Evolutionary conservation across 2,888 invertebrate genomes (phyloP), one percentile per base, ranked within the genome.

Genomic region (Conus canariensis): DNA sequence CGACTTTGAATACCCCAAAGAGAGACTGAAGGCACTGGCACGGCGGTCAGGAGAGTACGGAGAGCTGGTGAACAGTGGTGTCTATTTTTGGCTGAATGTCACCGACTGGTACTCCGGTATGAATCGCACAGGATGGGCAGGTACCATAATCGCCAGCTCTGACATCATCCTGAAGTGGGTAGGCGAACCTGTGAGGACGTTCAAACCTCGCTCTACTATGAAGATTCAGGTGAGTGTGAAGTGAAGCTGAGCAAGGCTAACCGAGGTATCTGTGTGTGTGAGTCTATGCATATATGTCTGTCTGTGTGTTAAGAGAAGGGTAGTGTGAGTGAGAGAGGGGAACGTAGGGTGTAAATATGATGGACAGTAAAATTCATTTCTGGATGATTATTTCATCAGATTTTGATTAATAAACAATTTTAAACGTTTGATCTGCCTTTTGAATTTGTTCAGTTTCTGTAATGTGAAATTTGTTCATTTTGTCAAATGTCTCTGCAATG

Each of bases 161-260:
- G 98, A 98, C 10, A 97, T 99, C 12, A 97, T 97, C 89, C 97
- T 99, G 2, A 97, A 97, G 82, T 98, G 99, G 96, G 97, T 99
- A 3, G 99, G 99, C 0, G 98, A 98, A 64, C 97, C 98, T 0
- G 98, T 99, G 10, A 98, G 99, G 96, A 98, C 99, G n/a, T 99
- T 99, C 96, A 99, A 99, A 96, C 99, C 99, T 0, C 97, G 98
- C 12, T 99, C 99, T 98, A 98, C 99, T 0, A 98, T 98, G 94
- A 98, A 98, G 92, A 97, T 98, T 87, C 98, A 98, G 96, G 98
- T 98, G 96, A 97, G 98, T 97, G 25, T 45, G 58, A 58, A 19
- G 1, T 8, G 19, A 14, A 45, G 82, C 30, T 30, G 30, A 14
- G 60, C n/a, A 74, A 2, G 70, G 22, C 19, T 8, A 22, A 45